A percentile compares a stretch with the other conserved stretches of the same genome.
Evolutionary conservation across 2,888 invertebrate genomes (phyloP).

Genomic region (Epinotia demarniana): DNA sequence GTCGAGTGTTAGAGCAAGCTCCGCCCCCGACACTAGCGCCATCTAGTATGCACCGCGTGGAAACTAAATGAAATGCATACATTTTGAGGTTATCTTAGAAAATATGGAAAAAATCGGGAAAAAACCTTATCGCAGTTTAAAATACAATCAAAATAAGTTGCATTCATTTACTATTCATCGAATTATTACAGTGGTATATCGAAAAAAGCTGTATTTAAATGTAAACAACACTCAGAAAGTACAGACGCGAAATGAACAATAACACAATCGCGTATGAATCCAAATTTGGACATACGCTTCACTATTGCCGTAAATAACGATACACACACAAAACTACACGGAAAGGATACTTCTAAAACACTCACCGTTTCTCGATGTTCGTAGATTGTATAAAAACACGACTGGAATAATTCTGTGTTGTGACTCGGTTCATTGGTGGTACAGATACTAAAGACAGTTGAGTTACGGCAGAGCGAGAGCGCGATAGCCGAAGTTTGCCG

Average conservation of each 20-base stretch:
- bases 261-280: constrained; percentile 42
- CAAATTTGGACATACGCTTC: constrained; percentile 22
- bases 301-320: constrained; percentile 25
- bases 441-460: constrained; percentile 37
- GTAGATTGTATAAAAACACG: constrained; percentile 52
- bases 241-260: constrained; percentile 52
- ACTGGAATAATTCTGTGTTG: constrained; percentile 53
- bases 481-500: constrained; percentile 69
- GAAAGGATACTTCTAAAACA: constrained; percentile 50
- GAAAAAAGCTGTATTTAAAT: constrained; percentile 36
- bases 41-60: constrained; percentile 56
- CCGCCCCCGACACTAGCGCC: constrained; percentile 62
- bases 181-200: constrained; percentile 33
- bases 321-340: constrained; percentile 44
- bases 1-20: constrained; percentile 61
- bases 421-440: constrained; percentile 72
- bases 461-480: constrained; percentile 53
- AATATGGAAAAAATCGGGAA: constrained; percentile 27
- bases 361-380: constrained; percentile 61
- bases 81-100: constrained; percentile 66
- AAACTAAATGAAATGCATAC: constrained; percentile 50
- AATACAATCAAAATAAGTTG: background rate
- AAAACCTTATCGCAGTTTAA: constrained; percentile 14
- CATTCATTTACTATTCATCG: constrained; percentile 26
- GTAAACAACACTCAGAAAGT: constrained; percentile 47